phyloP scores from a whole-genome alignment of 2,888 invertebrate species.

The Drosophila atroscutellata region DNA sequence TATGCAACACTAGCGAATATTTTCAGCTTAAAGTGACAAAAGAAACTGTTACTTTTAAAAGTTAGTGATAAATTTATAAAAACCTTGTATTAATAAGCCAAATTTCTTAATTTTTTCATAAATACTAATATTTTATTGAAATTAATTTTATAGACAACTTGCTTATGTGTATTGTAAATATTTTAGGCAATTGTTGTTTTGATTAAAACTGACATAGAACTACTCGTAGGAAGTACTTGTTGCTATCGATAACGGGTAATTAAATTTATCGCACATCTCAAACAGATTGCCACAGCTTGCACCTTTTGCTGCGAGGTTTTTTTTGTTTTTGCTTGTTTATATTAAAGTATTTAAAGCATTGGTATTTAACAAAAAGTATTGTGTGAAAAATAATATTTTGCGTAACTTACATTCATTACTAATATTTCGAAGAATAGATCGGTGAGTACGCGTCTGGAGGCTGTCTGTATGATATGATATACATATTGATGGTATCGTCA shows the following conservation, averaged over 20 bases:
- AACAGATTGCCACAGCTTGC: slow-evolving; percentile 28
- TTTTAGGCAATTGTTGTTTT: not conserved
- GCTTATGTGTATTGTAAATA: not conserved
- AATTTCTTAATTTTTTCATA: not conserved
- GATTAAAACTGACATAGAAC: not conserved
- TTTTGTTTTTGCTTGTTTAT: slow-evolving; percentile 66
- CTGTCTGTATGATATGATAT: not conserved
- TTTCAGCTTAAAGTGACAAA: not conserved
- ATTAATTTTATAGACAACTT: not conserved
- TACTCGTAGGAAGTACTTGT: not conserved
- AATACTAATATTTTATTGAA: not conserved
- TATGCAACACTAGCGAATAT: slow-evolving; percentile 25
- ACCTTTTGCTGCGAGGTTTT: slow-evolving; percentile 58
- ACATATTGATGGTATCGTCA: slow-evolving; percentile 11
- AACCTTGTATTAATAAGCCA: not conserved
- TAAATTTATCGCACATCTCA: slow-evolving; percentile 12
- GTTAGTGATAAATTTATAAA: not conserved
- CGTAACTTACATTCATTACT: slow-evolving; percentile 4
- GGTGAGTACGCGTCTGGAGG: slow-evolving; percentile 52
- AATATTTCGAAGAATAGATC: slow-evolving; percentile 26
- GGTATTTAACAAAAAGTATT: slow-evolving; percentile 20
- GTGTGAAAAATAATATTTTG: slow-evolving; percentile 14
- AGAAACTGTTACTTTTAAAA: slow-evolving; percentile 15
- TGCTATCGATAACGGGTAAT: slow-evolving; percentile 3
- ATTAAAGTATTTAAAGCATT: slow-evolving; percentile 41